Conservation (phyloP, 2,888 invertebrate genomes). For the Ormia ochracea region DNA sequence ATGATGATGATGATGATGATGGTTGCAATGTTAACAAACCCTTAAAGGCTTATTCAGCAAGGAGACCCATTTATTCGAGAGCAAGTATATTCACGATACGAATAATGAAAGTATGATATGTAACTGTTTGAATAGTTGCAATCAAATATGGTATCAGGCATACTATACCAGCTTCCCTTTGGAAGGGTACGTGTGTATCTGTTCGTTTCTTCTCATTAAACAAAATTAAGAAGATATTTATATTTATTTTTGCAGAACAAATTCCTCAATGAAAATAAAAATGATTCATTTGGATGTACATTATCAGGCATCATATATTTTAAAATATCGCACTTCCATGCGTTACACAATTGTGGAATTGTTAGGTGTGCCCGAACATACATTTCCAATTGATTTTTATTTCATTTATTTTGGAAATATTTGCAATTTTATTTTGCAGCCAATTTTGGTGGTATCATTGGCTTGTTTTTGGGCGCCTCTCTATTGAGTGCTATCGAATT, state of each 20-base stretch:
- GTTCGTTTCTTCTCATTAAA: neutral
- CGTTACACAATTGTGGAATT: constrained; percentile 77
- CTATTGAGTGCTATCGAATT: constrained; percentile 77
- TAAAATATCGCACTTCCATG: constrained; percentile 75
- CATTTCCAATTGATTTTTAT: neutral
- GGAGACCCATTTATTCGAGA: constrained; percentile 67
- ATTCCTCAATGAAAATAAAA: constrained; percentile 51
- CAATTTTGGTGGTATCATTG: constrained; percentile 78
- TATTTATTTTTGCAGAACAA: constrained; percentile 26
- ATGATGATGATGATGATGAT: neutral
- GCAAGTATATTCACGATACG: constrained; percentile 67
- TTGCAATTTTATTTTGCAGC: constrained; percentile 68
- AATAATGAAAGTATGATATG: constrained; percentile 72
- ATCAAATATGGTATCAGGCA: constrained; percentile 67
- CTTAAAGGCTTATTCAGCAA: constrained; percentile 65
- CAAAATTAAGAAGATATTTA: neutral
- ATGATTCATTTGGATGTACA: constrained; percentile 71
- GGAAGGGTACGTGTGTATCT: constrained; percentile 66
- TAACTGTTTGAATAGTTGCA: constrained; percentile 72
- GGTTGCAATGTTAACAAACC: too few species aligned
- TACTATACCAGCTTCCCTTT: constrained; percentile 64
- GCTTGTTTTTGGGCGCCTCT: constrained; percentile 78
- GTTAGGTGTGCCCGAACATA: constrained; percentile 70
- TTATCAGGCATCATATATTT: constrained; percentile 73
- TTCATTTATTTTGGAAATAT: neutral